Base-by-base conservation (phyloP, 2,888 invertebrate species). In the Pandemis corylana region DNA sequence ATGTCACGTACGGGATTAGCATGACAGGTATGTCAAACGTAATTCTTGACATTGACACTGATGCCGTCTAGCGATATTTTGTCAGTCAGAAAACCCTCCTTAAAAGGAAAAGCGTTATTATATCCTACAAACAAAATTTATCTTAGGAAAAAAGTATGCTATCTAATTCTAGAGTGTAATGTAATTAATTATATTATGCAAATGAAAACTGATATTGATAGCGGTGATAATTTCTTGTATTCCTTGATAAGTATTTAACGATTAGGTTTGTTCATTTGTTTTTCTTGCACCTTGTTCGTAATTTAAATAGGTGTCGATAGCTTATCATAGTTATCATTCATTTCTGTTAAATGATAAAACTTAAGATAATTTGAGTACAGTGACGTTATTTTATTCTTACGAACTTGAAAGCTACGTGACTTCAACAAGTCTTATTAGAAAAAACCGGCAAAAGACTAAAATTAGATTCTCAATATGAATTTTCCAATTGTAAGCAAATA, bases 361-460 rank as follows among this genome's bases (percentile, higher is more conserved):
- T 28, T 5, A 5, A 59, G 59, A 59, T 59, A 28, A n/a, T 20
- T 20, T 20, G 20, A 20, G 56, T 56, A 20, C 9, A 56, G 20
- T 59, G 59, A 59, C 59, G 59, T 59, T 28, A 59, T 56, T 51
- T 59, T 59, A 59, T 59, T 59, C 59, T 28, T 59, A 10, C 28
- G 28, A 59, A 59, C 59, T 59, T 28, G 59, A 28, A 59, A 36
- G 59, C 28, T 28, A 12, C 28, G 59, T 59, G 59, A 12, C 28
- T 59, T 5, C 56, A 20, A 9, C 10, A 49, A 9, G 7, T n/a
- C 15, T 7, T 53, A 53, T 49, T 49, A 2, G 49, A 49, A 49
- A 44, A 7, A 7, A 5, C 7, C 44, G 44, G 28, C 2, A 36
- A 36, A 36, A 36, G 28, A 2, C 28, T 36, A 36, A 36, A 36